Percentiles rank a stretch among this genome's conserved stretches.
Conservation (phyloP, 2,113 vertebrate genomes). For the Tupaia tana region DNA sequence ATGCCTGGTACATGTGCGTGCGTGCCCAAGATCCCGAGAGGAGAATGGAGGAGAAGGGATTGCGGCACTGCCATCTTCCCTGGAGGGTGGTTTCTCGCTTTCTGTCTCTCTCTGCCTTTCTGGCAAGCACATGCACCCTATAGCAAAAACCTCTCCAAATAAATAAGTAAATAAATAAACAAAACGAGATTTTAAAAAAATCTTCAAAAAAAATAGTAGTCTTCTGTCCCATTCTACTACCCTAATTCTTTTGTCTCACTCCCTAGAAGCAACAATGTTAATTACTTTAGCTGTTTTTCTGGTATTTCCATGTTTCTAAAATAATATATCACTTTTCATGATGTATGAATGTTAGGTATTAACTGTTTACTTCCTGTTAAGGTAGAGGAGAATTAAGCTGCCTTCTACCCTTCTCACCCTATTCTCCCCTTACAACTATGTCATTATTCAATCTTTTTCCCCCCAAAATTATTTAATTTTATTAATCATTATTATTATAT, state of each 20-base stretch:
- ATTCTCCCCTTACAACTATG: background rate
- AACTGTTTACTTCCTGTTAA: background rate
- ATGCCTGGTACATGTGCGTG: too few relatives aligned
- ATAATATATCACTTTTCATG: background rate
- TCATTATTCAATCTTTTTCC: background rate
- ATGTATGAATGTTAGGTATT: background rate
- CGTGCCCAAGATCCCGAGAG: too few relatives aligned
- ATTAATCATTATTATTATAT: too few relatives aligned
- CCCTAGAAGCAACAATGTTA: background rate
- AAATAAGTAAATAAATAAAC: too few relatives aligned
- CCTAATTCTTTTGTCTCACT: background rate
- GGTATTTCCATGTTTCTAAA: conserved; percentile 21
- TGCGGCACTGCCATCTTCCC: too few relatives aligned
- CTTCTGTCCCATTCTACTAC: background rate
- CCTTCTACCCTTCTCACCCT: background rate
- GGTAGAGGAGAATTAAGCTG: background rate
- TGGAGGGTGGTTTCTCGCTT: too few relatives aligned
- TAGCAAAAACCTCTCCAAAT: too few relatives aligned
- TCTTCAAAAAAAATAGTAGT: background rate
- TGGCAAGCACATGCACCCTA: too few relatives aligned
- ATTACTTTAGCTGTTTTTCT: conserved; percentile 14
- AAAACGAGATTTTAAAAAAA: background rate
- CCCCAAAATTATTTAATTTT: too few relatives aligned
- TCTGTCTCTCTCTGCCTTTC: too few relatives aligned
- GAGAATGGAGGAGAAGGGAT: too few relatives aligned